Base-by-base conservation (phyloP, 2,113 vertebrate genomes). In the Pangasianodon gigas region DNA sequence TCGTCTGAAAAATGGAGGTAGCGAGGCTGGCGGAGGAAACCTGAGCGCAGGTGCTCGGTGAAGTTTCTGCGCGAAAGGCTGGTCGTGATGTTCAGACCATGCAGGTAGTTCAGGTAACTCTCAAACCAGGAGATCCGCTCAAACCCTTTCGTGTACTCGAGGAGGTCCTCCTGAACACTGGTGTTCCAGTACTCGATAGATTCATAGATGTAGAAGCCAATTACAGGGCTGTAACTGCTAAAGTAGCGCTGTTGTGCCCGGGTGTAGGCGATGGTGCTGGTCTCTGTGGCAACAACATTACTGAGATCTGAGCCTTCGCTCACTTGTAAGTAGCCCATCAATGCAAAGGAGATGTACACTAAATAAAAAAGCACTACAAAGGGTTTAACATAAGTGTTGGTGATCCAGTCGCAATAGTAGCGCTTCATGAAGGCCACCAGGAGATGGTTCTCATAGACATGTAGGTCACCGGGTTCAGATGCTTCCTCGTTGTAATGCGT, bases 331-430 rank as follows among this genome's bases (percentile, higher is more conserved):
- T 99, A 99, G 94, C 98, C 98, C 98, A 99, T 99, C 96, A 99
- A 96, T 94, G 98, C 98, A 95, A 99, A 99, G 92, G 98, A 99
- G 96, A 99, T 97, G 97, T 99, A 99, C 95, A 99, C 97, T 94
- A 99, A 97, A 93, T 99, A 99, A 95, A 99, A 97, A 95, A 99
- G 98, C 93, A 99, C 97, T 95, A 99, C 98, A 95, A 99, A 99
- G 95, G 98, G 98, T 93, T 99, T 99, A 92, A 99, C 98, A 0
- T 99, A 99, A 81, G 98, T 99, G 95, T 99, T 99, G 91, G 98
- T 99, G 96, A 99, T 99, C 98, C 98, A 99, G 96, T 99, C 98
- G 94, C 98, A 98, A 94, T 99, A 99, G 96, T 98, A 99, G 91
- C 97, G 98, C 92, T 97, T 97, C 94, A 99, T 97, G 94, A 99